phyloP scores from a whole-genome alignment of 1,140 invertebrate genomes.

The Drosophila busckii region DNA sequence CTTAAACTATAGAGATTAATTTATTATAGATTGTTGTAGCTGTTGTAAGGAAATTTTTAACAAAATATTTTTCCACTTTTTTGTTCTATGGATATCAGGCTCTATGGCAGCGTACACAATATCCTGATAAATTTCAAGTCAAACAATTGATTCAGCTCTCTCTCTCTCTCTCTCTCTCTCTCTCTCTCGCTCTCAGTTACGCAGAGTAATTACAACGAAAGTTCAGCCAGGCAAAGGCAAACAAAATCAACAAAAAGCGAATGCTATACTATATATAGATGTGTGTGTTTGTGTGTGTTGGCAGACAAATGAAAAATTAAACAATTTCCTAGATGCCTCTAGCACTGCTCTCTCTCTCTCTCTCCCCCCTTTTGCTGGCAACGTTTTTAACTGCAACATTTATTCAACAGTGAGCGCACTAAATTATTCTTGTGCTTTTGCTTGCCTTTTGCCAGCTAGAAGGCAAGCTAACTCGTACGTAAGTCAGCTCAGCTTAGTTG shows the following conservation, averaged over 20 bases:
- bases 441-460: conserved; percentile 21
- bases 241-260: conserved; percentile 15
- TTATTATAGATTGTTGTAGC: too few relatives aligned
- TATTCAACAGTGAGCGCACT: conserved; percentile 65
- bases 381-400: conserved; percentile 76
- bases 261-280: conserved; percentile 4
- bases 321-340: conserved; percentile 52
- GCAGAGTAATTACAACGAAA: conserved; percentile 62
- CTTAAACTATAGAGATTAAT: too few relatives aligned
- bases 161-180: too few relatives aligned
- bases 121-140: conserved; percentile 70
- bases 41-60: too few relatives aligned
- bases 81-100: too few relatives aligned
- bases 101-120: conserved; percentile 22
- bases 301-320: conserved; percentile 70
- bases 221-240: conserved; percentile 15
- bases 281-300: conserved; percentile 9
- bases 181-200: too few relatives aligned
- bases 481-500: too few relatives aligned
- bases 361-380: conserved; percentile 26
- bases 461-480: conserved; percentile 12
- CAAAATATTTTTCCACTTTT: too few relatives aligned
- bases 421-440: conserved; percentile 57
- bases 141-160: conserved; percentile 69
- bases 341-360: conserved; percentile 2